A percentile compares a stretch with the other conserved stretches of the same genome.
Conservation (phyloP, 2,888 invertebrate genomes). For the Phalangium opilio region DNA sequence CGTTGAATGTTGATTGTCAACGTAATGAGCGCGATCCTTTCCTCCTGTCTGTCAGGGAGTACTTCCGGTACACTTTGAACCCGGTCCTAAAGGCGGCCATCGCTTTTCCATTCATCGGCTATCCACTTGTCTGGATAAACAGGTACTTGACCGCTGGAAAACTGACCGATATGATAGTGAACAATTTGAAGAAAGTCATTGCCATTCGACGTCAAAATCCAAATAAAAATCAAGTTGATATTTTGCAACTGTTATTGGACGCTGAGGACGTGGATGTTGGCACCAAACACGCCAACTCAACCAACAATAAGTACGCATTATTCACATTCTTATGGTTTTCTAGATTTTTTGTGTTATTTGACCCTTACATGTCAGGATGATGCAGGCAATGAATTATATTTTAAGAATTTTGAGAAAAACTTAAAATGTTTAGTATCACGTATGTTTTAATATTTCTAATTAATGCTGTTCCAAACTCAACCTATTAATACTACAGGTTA, state of each 20-base stretch:
- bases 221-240: conserved; percentile 24
- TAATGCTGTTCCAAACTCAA: no score
- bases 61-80: conserved; percentile 25
- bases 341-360: no score
- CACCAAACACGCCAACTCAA: not conserved
- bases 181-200: conserved; percentile 24
- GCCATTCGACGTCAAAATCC: conserved; percentile 19
- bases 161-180: conserved; percentile 26
- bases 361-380: no score
- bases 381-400: no score
- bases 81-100: conserved; percentile 23
- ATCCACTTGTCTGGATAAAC: conserved; percentile 21
- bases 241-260: conserved; percentile 34
- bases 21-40: conserved; percentile 30
- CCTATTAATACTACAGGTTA: no score
- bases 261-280: conserved; percentile 18
- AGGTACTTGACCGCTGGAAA: conserved; percentile 25
- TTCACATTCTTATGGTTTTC: no score
- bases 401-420: no score
- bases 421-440: no score
- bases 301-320: no score
- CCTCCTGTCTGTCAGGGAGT: conserved; percentile 25
- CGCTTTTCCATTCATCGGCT: conserved; percentile 24
- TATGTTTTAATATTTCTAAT: no score
- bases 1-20: conserved; percentile 32